Evolutionary conservation across 2,113 vertebrate species (phyloP).

Genomic region (Orycteropus afer): DNA sequence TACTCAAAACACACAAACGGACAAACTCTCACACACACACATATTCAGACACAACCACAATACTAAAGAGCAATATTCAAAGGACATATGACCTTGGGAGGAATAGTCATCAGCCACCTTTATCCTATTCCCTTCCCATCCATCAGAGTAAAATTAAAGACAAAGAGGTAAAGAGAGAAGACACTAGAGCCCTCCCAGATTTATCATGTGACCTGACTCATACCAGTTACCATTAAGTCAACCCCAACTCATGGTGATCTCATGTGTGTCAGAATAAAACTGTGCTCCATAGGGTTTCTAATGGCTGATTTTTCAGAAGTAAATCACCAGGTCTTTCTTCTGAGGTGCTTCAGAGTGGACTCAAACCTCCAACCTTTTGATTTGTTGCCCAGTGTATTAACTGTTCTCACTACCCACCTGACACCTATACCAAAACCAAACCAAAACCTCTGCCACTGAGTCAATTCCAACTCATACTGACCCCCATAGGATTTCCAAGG

Average conservation of each 20-base stretch:
- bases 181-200: not conserved
- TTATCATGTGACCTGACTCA: not conserved
- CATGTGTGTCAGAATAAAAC: not conserved
- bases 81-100: constrained; percentile 67
- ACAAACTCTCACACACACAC: not conserved
- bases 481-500: too few species aligned
- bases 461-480: not conserved
- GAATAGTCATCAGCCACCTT: not conserved
- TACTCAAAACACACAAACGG: not conserved
- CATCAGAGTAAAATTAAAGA: not conserved
- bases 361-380: not conserved
- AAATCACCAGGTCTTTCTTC: not conserved
- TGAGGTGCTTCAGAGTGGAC: not conserved
- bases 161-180: not conserved
- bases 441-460: not conserved
- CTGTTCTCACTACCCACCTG: not conserved
- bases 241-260: not conserved
- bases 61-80: constrained; percentile 70
- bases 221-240: not conserved
- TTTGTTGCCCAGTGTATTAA: not conserved
- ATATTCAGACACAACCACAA: not conserved
- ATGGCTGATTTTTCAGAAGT: not conserved
- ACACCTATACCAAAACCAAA: not conserved
- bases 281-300: not conserved
- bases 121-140: constrained; percentile 13